A percentile compares a stretch with the other conserved stretches of the same genome.
Evolutionary conservation across 2,888 invertebrate genomes (phyloP).

Genomic region (Caenorhabditis sulstoni): DNA sequence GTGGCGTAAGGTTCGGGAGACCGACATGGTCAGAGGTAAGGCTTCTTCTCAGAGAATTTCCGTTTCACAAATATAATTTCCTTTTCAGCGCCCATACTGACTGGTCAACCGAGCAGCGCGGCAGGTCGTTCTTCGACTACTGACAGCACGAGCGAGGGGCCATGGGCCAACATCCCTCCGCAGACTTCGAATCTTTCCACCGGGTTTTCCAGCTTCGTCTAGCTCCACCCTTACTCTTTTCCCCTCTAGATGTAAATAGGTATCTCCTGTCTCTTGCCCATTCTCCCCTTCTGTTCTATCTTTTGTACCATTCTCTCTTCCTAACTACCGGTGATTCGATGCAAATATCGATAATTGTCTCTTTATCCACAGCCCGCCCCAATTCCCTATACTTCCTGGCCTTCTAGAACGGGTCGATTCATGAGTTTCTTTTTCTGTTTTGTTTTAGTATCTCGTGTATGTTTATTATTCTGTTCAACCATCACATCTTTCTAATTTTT

Average conservation of each 20-base stretch:
- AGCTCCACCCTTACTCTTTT: slow-evolving; percentile 25
- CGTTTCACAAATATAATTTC: too few relatives aligned
- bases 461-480: background rate
- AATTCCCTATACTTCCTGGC: slow-evolving; percentile 25
- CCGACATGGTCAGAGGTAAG: slow-evolving; percentile 57
- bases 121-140: slow-evolving; percentile 55
- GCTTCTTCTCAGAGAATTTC: background rate
- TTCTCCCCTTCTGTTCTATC: slow-evolving; percentile 30
- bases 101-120: slow-evolving; percentile 40
- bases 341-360: slow-evolving; percentile 21
- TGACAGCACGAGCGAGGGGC: slow-evolving; percentile 51
- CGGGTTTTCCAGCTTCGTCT: slow-evolving; percentile 59
- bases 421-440: slow-evolving; percentile 35
- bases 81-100: slow-evolving; percentile 47
- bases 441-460: slow-evolving; percentile 48
- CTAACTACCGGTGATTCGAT: slow-evolving; percentile 46
- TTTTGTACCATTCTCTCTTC: slow-evolving; percentile 26
- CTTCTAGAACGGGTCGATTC: slow-evolving; percentile 34
- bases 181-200: slow-evolving; percentile 34
- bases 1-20: slow-evolving; percentile 69
- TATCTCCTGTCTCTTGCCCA: slow-evolving; percentile 7
- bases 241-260: slow-evolving; percentile 40
- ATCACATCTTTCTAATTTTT: slow-evolving; percentile 9
- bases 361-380: background rate
- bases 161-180: slow-evolving; percentile 40